Evolutionary conservation across 2,797 vertebrate genomes (phyloP).

Genomic region (Acanthurus tractus): DNA sequence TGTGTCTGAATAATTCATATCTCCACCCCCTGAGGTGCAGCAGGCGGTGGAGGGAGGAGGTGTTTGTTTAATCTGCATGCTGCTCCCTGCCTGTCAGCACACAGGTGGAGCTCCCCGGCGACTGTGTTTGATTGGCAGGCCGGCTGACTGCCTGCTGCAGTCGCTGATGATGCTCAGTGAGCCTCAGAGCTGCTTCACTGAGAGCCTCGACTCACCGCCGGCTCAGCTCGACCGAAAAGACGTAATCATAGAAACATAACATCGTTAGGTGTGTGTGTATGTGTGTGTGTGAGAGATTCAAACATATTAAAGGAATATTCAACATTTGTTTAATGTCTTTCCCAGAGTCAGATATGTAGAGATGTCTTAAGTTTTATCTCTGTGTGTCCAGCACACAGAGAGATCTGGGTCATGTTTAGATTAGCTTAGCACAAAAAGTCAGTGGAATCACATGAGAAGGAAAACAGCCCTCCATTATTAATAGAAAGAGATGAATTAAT

Average conservation of each 20-base stretch:
- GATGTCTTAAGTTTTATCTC: neutral
- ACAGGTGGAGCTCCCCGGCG: conserved; percentile 44
- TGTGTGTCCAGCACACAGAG: neutral
- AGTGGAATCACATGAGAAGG: too few species aligned
- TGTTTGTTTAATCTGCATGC: conserved; percentile 58
- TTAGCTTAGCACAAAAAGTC: neutral
- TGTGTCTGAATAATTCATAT: conserved; percentile 67
- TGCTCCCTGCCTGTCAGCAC: conserved; percentile 48
- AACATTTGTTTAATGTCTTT: neutral
- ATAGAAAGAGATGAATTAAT: too few species aligned
- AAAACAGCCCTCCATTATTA: too few species aligned
- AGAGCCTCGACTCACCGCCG: neutral
- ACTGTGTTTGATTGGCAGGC: conserved; percentile 38
- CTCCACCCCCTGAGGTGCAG: conserved; percentile 29
- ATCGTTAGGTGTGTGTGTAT: too few species aligned
- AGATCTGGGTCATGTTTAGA: too few species aligned
- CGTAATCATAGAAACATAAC: neutral
- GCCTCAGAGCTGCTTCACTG: conserved; percentile 5
- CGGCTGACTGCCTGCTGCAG: conserved; percentile 32
- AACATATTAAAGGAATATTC: neutral
- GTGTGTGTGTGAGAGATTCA: neutral
- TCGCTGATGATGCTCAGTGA: conserved; percentile 11
- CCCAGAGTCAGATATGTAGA: neutral
- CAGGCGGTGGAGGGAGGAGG: conserved; percentile 22
- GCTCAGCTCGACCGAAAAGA: conserved; percentile 1